Evolutionary conservation across 2,888 invertebrate species (phyloP), one percentile per base, ranked within the genome.

Genomic region (Tinea pellionella): DNA sequence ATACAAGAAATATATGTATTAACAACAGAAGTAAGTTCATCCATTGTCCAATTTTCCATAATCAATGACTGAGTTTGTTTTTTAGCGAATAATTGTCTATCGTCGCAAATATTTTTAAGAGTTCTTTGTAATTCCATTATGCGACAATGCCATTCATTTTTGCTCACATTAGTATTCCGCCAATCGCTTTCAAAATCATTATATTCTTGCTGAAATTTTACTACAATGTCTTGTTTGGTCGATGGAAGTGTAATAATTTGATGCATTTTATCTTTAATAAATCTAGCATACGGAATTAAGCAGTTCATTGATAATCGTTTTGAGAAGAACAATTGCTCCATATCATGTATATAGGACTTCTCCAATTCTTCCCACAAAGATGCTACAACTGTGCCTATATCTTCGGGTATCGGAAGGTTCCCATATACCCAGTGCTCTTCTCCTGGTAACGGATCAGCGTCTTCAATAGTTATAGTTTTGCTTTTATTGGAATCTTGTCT

Each of bases 141-240:
- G 32, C 88, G 76, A 63, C 89, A 90, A 65, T 91, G 90, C 74
- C 92, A 80, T 73, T 92, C 92, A 61, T 88, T 88, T 71, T 91
- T 92, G 1, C 90, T 77, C 62, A 89, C 85, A 64, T 78, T 74
- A 61, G 91, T 81, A 61, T 85, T 79, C 1, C 91, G 79, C 75
- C 90, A 86, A 66, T 91, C 89, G 61, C 83, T 77, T 64, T 90
- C 89, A 62, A 92, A 85, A 18, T 85, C 77, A 73, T 92, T 92
- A 65, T 89, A 91, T 30, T 83, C 75, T 37, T 74, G 79, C 72
- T 91, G 92, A 69, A 92, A 92, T 16, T 76, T 70, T 56, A 78
- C 70, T 6, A 92, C 79, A 62, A 89, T 69, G 60, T 87, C 81
- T 69, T 91, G 90, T 70, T 90, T 91, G n/a, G 72, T 68, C 63